Percentiles rank a stretch among this genome's conserved stretches.
Evolutionary conservation across 2,113 vertebrate species (phyloP).

Genomic region (Tinamus guttatus): DNA sequence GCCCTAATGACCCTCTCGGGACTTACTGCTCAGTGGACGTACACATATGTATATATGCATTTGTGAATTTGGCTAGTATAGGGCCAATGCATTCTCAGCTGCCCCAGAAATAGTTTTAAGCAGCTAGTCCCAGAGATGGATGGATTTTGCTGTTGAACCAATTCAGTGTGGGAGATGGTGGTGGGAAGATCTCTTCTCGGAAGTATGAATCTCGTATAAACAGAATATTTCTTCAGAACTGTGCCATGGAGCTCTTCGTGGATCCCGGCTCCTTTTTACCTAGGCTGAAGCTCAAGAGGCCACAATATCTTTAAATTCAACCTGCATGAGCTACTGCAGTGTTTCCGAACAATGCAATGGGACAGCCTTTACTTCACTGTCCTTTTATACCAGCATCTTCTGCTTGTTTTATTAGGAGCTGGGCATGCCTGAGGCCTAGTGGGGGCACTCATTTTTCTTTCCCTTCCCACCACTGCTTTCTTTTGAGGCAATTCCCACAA

Average conservation of each 20-base stretch:
- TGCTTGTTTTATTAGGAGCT: background rate
- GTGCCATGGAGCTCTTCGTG: background rate
- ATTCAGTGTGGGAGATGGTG: accelerated
- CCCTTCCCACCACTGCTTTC: background rate
- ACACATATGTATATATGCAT: accelerated
- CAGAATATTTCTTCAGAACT: background rate
- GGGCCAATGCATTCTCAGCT: background rate
- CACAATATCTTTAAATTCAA: background rate
- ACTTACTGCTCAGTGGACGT: background rate
- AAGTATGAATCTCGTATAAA: background rate
- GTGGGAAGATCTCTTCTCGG: background rate
- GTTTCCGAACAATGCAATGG: background rate
- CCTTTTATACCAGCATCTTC: background rate
- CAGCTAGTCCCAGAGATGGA: accelerated
- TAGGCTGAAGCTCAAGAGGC: background rate
- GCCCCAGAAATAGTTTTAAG: background rate
- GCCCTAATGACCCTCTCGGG: background rate
- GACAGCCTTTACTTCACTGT: background rate
- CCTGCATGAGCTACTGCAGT: background rate
- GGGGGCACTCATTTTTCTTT: background rate
- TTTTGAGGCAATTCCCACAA: background rate
- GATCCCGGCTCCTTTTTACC: background rate
- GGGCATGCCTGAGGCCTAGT: background rate
- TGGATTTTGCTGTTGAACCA: background rate
- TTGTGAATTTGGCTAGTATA: background rate